Conservation (phyloP, 1,140 invertebrate species). For the Drosophila pruinosa region DNA sequence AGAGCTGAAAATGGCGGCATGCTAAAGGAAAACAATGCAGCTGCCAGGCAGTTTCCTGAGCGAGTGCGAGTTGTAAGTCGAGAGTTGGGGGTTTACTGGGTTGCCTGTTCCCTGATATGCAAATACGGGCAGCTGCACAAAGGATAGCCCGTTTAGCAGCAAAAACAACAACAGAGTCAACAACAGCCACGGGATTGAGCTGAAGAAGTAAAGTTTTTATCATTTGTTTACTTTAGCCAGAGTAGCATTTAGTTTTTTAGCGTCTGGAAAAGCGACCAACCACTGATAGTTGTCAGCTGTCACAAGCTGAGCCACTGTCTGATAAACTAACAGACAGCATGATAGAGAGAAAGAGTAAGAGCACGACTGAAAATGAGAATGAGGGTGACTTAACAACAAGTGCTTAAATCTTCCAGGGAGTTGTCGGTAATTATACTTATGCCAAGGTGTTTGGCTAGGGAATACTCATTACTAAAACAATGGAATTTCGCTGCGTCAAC, state of each 20-base stretch:
- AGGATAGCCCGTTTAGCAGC: conserved; percentile 68
- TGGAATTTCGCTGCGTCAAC: neutral
- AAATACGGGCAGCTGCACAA: conserved; percentile 60
- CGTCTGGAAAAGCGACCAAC: conserved; percentile 33
- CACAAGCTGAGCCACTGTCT: conserved; percentile 45
- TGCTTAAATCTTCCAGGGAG: conserved; percentile 33
- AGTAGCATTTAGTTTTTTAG: conserved; percentile 44
- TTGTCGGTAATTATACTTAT: conserved; percentile 27
- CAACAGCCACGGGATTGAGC: conserved; percentile 38
- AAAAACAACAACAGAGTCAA: conserved; percentile 27
- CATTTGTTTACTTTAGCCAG: conserved; percentile 59
- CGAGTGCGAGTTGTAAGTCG: neutral
- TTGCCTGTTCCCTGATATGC: conserved; percentile 52
- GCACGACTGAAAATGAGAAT: neutral
- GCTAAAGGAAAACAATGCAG: conserved; percentile 59
- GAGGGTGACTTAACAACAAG: conserved; percentile 4
- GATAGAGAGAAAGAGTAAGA: neutral
- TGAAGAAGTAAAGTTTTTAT: conserved; percentile 54
- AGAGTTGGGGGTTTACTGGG: conserved; percentile 20
- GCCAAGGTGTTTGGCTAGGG: conserved; percentile 19
- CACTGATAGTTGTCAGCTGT: conserved; percentile 64
- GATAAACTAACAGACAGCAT: conserved; percentile 31
- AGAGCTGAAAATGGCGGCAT: conserved; percentile 54
- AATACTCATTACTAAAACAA: conserved; percentile 7
- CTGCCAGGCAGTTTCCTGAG: conserved; percentile 25